Conservation (phyloP, 2,113 vertebrate genomes). For the Bothrops jararaca region DNA sequence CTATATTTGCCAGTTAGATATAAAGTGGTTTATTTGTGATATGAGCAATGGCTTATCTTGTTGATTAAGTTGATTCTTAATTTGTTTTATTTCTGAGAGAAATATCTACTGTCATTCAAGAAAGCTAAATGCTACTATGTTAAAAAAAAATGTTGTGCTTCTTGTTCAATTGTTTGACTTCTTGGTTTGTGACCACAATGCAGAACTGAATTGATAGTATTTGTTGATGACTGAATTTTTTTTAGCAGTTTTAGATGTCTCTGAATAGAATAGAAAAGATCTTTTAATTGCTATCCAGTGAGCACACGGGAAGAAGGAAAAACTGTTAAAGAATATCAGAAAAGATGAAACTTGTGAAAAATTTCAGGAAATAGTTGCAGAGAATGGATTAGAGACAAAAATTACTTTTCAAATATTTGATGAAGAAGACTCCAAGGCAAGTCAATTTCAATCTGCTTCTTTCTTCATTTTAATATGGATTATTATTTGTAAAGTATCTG, state of each 20-base stretch:
- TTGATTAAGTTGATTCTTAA: not conserved
- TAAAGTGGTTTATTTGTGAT: not conserved
- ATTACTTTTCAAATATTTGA: not conserved
- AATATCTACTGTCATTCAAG: not conserved
- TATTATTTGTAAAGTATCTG: not conserved
- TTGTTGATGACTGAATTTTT: not conserved
- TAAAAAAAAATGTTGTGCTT: not conserved
- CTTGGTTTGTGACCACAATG: not conserved
- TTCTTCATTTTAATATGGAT: not conserved
- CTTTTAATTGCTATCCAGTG: not conserved
- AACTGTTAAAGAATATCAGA: not conserved
- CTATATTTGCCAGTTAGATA: not conserved
- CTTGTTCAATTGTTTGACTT: not conserved
- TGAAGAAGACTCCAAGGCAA: not conserved
- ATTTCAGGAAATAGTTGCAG: not conserved
- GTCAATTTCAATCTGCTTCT: not conserved
- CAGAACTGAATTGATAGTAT: not conserved
- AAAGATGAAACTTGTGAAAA: not conserved
- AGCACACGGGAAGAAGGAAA: not conserved
- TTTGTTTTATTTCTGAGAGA: not conserved
- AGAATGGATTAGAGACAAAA: not conserved
- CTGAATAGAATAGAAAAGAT: not conserved
- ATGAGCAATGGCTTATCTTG: not conserved
- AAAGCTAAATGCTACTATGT: not conserved
- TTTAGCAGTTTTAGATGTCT: not conserved